These are phyloP conservation scores for Scyliorhinus canicula DNA, from an alignment of 2,797 vertebrate genomes.

Conservation along the genomic window DNA sequence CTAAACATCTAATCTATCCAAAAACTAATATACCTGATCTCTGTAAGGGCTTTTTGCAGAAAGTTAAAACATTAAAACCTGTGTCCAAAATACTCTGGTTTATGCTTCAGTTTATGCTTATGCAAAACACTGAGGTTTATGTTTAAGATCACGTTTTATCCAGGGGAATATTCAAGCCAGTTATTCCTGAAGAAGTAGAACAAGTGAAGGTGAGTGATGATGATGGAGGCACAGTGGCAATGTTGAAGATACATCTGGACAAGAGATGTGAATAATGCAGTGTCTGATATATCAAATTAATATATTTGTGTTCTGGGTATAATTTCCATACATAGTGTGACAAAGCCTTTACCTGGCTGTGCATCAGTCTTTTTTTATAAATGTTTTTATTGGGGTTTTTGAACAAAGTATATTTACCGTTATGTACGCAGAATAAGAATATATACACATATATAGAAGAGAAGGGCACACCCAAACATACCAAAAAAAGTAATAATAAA, in stretches of 20 bases:
- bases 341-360: background rate
- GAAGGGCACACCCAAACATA: no score
- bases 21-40: background rate
- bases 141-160: background rate
- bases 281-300: background rate
- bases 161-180: background rate
- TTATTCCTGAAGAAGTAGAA: background rate
- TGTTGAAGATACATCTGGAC: background rate
- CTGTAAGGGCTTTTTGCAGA: background rate
- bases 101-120: no score
- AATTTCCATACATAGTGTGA: background rate
- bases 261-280: background rate
- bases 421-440: no score
- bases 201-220: background rate
- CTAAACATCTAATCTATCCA: background rate
- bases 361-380: no score
- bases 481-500: no score
- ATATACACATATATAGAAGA: no score
- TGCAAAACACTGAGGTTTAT: no score
- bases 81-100: background rate
- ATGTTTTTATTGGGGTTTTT: no score
- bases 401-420: no score
- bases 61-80: background rate
- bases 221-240: background rate
- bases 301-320: background rate